phyloP scores from a whole-genome alignment of 2,888 invertebrate genomes.

The Caradrina kadenii region DNA sequence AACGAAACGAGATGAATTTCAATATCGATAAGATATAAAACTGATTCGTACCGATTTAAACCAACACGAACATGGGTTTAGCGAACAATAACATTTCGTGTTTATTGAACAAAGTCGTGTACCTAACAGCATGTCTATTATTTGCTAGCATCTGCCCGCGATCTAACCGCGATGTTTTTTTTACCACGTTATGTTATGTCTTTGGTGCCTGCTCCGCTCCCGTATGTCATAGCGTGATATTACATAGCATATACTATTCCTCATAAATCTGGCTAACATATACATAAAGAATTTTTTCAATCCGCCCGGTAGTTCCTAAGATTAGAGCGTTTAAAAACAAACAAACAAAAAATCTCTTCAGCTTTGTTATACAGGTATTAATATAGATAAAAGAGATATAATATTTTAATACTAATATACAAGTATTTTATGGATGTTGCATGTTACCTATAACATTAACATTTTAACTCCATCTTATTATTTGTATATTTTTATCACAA shows the following conservation, averaged over 20 bases:
- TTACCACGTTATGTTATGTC: no score
- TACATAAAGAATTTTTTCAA: no score
- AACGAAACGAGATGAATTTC: slow-evolving; percentile 48
- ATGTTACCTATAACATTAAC: slow-evolving; percentile 34
- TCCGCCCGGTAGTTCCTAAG: no score
- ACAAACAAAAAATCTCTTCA: no score
- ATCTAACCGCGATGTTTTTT: no score
- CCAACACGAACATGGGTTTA: slow-evolving; percentile 36
- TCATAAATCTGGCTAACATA: no score
- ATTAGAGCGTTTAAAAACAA: no score
- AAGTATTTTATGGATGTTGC: slow-evolving; percentile 45
- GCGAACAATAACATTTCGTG: slow-evolving; percentile 44
- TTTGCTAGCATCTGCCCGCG: not conserved
- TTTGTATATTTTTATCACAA: slow-evolving; percentile 31
- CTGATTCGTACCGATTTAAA: slow-evolving; percentile 41
- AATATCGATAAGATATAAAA: slow-evolving; percentile 47
- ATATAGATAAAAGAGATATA: slow-evolving; percentile 23
- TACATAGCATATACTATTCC: no score
- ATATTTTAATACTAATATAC: slow-evolving; percentile 29
- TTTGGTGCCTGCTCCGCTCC: no score
- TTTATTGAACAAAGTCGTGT: slow-evolving; percentile 53
- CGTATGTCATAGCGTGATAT: no score
- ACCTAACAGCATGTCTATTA: slow-evolving; percentile 37
- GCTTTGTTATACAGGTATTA: no score
- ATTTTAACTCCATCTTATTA: slow-evolving; percentile 27